Percentiles rank a stretch among this genome's conserved stretches.
These are phyloP conservation scores for Mythimna pallens DNA, from an alignment of 2,888 invertebrate species.

Conservation along the genomic window DNA sequence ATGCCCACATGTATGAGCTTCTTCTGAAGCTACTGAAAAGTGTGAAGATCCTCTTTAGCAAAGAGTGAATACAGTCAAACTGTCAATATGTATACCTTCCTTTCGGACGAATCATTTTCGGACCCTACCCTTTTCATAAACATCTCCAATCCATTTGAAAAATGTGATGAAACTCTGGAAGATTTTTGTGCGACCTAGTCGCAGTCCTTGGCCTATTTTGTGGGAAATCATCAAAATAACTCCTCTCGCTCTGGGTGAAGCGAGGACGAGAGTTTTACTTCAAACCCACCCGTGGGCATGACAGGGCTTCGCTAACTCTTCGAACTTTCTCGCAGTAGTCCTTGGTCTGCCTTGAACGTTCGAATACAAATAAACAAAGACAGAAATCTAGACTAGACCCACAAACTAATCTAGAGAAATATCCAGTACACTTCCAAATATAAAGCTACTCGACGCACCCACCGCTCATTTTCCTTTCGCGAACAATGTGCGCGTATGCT, in stretches of 20 bases:
- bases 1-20: not conserved
- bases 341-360: not conserved
- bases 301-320: too few species aligned
- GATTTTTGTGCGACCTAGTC: too few species aligned
- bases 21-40: not conserved
- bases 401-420: not conserved
- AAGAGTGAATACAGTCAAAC: not conserved
- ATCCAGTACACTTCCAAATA: conserved; percentile 15
- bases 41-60: not conserved
- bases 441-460: conserved; percentile 46
- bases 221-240: too few species aligned
- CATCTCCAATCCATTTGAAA: not conserved
- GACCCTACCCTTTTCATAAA: not conserved
- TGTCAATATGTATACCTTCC: not conserved
- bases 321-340: too few species aligned
- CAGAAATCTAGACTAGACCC: not conserved
- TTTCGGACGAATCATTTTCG: not conserved
- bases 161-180: not conserved
- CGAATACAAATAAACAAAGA: too few species aligned
- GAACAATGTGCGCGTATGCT: conserved; percentile 50
- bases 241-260: too few species aligned
- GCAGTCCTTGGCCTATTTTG: too few species aligned
- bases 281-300: too few species aligned
- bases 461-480: conserved; percentile 25
- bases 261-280: too few species aligned